These are phyloP conservation scores for Octonoba sinensis DNA, from an alignment of 2,888 invertebrate species.

Conservation along the genomic window DNA sequence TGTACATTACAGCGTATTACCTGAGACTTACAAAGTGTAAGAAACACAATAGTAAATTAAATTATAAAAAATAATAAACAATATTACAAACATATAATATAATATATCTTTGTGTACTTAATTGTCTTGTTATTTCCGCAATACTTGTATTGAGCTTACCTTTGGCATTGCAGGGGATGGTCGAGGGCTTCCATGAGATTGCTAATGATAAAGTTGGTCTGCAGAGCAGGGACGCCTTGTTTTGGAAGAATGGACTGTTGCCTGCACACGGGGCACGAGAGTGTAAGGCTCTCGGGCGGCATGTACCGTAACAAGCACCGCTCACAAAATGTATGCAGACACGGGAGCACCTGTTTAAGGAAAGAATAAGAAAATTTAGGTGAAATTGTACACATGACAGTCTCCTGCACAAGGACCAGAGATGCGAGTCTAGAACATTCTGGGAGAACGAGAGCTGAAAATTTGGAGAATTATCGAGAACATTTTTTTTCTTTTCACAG, in stretches of 20 bases:
- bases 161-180: slow-evolving; percentile 66
- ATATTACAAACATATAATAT: too few species aligned
- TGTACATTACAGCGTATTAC: too few species aligned
- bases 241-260: slow-evolving; percentile 74
- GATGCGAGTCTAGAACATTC: too few species aligned
- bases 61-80: too few species aligned
- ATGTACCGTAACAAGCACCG: slow-evolving; percentile 72
- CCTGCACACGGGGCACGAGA: slow-evolving; percentile 73
- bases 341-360: slow-evolving; percentile 71
- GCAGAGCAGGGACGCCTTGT: slow-evolving; percentile 72
- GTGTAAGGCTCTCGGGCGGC: slow-evolving; percentile 73
- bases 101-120: too few species aligned
- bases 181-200: slow-evolving; percentile 71
- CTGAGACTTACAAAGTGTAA: too few species aligned
- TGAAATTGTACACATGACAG: not conserved
- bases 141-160: not conserved
- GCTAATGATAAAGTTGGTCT: slow-evolving; percentile 72
- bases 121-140: too few species aligned
- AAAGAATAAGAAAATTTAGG: not conserved
- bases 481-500: too few species aligned
- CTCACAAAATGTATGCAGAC: slow-evolving; percentile 74
- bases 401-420: too few species aligned
- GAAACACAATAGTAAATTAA: too few species aligned
- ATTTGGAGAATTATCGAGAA: too few species aligned
- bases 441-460: too few species aligned